These are phyloP conservation scores for Thecophora atra DNA, from an alignment of 2,888 invertebrate genomes.

Conservation along the genomic window DNA sequence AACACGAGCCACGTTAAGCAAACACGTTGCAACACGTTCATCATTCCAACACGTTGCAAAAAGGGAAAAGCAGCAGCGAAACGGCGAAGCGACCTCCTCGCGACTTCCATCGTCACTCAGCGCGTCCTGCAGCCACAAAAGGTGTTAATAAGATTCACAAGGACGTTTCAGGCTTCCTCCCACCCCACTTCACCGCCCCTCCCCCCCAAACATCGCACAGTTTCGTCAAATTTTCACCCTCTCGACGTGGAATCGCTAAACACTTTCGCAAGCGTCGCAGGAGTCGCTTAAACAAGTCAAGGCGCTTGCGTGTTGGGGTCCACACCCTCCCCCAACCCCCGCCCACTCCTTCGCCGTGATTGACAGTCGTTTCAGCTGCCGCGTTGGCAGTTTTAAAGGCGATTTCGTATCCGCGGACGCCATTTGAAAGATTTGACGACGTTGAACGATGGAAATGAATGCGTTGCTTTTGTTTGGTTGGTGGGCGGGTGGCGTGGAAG, in stretches of 20 bases:
- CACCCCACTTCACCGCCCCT: constrained; percentile 29
- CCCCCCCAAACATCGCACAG: constrained; percentile 14
- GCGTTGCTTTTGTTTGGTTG: constrained; percentile 19
- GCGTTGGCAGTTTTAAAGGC: constrained; percentile 34
- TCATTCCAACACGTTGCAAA: constrained; percentile 22
- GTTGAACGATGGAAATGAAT: constrained; percentile 45
- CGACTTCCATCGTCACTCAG: not conserved
- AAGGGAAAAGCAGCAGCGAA: constrained; percentile 14
- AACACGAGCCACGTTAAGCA: constrained; percentile 44
- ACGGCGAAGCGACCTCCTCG: not conserved
- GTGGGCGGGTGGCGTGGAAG: not conserved
- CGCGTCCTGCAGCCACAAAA: not conserved
- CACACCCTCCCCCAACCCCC: not conserved
- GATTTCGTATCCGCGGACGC: constrained; percentile 43
- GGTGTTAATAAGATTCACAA: constrained; percentile 35
- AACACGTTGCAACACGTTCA: constrained; percentile 37
- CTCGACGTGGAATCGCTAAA: constrained; percentile 43
- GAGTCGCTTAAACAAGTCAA: constrained; percentile 29
- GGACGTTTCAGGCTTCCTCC: not conserved
- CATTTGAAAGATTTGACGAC: constrained; percentile 44
- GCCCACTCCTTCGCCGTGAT: constrained; percentile 3
- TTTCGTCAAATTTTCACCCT: constrained; percentile 51
- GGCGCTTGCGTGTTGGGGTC: constrained; percentile 11
- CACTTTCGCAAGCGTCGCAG: constrained; percentile 37
- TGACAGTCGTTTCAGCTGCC: constrained; percentile 24